Conservation (phyloP, 2,113 vertebrate species). For the Vimba vimba region DNA sequence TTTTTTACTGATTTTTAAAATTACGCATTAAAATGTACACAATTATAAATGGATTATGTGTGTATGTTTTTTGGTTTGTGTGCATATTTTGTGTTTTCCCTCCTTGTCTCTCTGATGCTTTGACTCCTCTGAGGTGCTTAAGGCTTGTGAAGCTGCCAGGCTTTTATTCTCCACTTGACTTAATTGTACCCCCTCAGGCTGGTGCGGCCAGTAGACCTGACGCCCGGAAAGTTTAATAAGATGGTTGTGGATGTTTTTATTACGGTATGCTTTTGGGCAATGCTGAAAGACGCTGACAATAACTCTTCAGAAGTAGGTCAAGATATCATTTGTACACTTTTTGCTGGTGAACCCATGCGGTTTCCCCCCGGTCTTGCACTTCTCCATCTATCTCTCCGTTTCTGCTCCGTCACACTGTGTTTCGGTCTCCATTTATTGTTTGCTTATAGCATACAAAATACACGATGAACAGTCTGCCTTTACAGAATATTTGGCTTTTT, state of each 20-base stretch:
- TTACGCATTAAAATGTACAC: neutral
- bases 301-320: slow-evolving; percentile 28
- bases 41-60: neutral
- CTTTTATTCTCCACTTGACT: slow-evolving; percentile 32
- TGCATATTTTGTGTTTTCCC: slow-evolving; percentile 24
- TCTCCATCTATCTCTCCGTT: neutral
- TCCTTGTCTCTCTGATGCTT: slow-evolving; percentile 34
- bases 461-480: neutral
- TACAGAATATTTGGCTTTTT: neutral
- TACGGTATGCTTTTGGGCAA: neutral
- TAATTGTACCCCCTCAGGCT: slow-evolving; percentile 41
- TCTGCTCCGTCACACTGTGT: slow-evolving; percentile 12
- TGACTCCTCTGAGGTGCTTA: slow-evolving; percentile 15
- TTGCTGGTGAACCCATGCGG: neutral
- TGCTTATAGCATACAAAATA: slow-evolving; percentile 10
- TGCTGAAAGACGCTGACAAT: slow-evolving; percentile 23
- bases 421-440: neutral
- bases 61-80: neutral
- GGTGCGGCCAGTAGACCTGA: slow-evolving; percentile 1
- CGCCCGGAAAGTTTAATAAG: slow-evolving; percentile 11
- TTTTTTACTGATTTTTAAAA: neutral
- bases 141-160: slow-evolving; percentile 8
- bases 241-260: neutral
- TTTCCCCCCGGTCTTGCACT: neutral
- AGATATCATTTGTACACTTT: slow-evolving; percentile 14